phyloP scores from a whole-genome alignment of 2,888 invertebrate species.

The Brachyptera risi region DNA sequence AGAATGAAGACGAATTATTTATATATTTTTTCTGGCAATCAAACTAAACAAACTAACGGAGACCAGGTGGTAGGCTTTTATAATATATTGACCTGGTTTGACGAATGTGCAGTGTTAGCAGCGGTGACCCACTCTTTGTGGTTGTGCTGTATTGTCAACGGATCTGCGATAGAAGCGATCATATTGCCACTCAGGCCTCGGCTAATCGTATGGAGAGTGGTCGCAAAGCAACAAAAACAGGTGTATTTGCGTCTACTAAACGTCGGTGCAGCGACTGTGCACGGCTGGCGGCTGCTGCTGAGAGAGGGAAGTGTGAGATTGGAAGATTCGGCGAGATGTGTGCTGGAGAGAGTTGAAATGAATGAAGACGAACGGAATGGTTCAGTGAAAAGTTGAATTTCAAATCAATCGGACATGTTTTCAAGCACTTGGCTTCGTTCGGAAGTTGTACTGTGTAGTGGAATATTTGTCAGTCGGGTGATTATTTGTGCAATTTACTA shows the following conservation, averaged over 20 bases:
- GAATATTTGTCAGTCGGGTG: background rate
- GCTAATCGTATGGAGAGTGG: background rate
- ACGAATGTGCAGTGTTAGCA: no score
- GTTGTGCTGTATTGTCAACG: background rate
- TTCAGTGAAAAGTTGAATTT: conserved; percentile 9
- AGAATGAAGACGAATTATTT: no score
- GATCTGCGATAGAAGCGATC: no score
- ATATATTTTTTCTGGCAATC: no score
- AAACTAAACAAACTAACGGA: background rate
- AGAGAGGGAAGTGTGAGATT: conserved; percentile 13
- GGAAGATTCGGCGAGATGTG: background rate
- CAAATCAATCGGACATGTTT: conserved; percentile 16
- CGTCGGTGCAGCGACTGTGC: no score
- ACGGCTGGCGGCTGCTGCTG: no score
- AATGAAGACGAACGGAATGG: conserved; percentile 5
- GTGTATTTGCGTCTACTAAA: conserved; percentile 10
- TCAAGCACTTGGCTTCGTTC: background rate
- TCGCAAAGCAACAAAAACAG: conserved; percentile 1
- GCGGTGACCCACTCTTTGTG: conserved; percentile 6
- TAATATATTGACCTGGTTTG: background rate
- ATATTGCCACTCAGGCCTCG: no score
- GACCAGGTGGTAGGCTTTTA: background rate
- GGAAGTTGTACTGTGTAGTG: background rate
- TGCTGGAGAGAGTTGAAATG: conserved; percentile 10
- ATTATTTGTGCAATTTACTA: background rate